These are phyloP conservation scores for Falcunculus frontatus DNA, from an alignment of 2,113 vertebrate species.

Conservation along the genomic window DNA sequence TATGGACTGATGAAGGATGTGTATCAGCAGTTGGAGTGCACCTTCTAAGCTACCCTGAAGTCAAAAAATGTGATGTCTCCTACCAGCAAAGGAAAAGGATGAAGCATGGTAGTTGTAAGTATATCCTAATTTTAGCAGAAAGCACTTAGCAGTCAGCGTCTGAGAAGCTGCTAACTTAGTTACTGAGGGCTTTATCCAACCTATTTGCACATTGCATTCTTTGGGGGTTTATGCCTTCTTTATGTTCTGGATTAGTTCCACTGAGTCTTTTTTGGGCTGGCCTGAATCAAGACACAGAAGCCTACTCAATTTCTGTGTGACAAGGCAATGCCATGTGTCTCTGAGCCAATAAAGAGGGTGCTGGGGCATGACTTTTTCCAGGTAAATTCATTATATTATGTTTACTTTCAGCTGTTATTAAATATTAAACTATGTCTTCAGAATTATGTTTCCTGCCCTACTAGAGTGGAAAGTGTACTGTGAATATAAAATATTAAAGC, in stretches of 20 bases:
- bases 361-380: not conserved
- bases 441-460: not conserved
- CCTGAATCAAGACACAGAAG: not conserved
- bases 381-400: not conserved
- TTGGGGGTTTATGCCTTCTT: not conserved
- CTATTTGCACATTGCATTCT: not conserved
- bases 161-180: not conserved
- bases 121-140: not conserved
- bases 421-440: conserved; percentile 18
- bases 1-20: not conserved
- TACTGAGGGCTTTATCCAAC: not conserved
- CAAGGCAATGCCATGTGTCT: not conserved
- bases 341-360: not conserved
- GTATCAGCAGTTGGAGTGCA: not conserved
- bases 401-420: conserved; percentile 10
- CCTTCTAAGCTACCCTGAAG: not conserved
- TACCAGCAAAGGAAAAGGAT: not conserved
- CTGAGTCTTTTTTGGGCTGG: not conserved
- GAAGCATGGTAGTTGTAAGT: rapidly evolving
- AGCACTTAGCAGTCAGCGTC: not conserved
- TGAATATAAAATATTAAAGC: conserved; percentile 18
- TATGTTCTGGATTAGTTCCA: not conserved
- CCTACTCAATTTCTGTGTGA: not conserved
- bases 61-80: not conserved
- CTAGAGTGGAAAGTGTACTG: not conserved